These are phyloP conservation scores for Aurelia coerulea DNA, from an alignment of 30 jellyfish, hydroid and myxozoan species.

Conservation along the genomic window DNA sequence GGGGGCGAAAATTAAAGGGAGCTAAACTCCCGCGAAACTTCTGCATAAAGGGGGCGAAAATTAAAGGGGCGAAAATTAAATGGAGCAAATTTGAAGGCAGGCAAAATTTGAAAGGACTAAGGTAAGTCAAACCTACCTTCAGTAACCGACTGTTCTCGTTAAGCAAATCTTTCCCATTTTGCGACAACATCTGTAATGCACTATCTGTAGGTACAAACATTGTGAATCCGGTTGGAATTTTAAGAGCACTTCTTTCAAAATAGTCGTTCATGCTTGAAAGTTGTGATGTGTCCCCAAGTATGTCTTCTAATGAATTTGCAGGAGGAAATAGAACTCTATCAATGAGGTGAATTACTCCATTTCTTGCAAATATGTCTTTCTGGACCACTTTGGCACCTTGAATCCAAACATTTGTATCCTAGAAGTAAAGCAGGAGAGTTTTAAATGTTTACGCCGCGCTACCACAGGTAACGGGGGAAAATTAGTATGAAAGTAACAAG, in stretches of 20 bases:
- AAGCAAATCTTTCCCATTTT: neutral
- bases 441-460: no score
- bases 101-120: no score
- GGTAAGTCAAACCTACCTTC: no score
- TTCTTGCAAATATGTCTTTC: constrained; percentile 17
- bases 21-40: no score
- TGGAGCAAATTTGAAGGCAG: no score
- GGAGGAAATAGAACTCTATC: constrained; percentile 58
- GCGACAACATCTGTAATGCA: constrained; percentile 3
- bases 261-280: constrained; percentile 1
- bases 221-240: constrained; percentile 22
- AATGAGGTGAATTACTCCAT: constrained; percentile 41
- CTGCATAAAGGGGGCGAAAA: no score
- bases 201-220: constrained; percentile 14
- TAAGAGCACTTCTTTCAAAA: neutral
- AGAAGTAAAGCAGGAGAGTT: neutral
- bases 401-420: constrained; percentile 40
- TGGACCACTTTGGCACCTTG: constrained; percentile 39
- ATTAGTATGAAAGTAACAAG: no score
- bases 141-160: no score
- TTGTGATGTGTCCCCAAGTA: neutral
- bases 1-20: no score
- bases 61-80: no score
- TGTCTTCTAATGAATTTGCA: neutral
- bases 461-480: no score